Base-by-base conservation (phyloP, 2,888 invertebrate species). In the Pseudococcus jackbeardsleyi region DNA sequence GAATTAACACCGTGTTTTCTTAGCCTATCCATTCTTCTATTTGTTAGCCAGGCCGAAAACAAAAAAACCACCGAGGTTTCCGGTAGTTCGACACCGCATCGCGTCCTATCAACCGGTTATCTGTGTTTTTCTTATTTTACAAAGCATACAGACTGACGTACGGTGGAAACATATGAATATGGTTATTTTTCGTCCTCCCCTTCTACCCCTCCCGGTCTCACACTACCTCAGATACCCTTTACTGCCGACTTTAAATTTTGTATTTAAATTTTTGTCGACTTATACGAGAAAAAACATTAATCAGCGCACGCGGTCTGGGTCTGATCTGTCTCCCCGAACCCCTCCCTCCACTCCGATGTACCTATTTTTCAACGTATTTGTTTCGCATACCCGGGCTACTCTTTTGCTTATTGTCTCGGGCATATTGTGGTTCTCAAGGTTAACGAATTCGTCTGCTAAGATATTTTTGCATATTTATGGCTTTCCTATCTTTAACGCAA, bases 391-490 rank as follows among this genome's bases (percentile, higher is more conserved):
- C 68, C 68, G 68, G 68, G 68, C 68, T 68, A 68, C 68, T 68
- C 22, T 68, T 68, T 68, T 26, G 68, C 77, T 77, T 77, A 77
- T 77, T 77, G 77, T 77, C 77, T 77, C 17, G 39, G 39, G 33
- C 17, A 68, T 50, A 50, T 68, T 68, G 68, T 68, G 68, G 33
- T 77, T 39, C 39, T 77, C 77, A 77, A 77, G 77, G 77, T 77
- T 77, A 77, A 77, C 77, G 39, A 77, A 77, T 77, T 77, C 77
- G 77, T 77, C 77, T 77, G 77, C 33, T 68, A 7, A 11, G 68
- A 42, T 77, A 77, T 77, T 77, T 77, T 77, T 77, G 77, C 77
- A 77, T 77, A 77, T 77, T 77, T 77, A 77, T 77, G 77, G 77
- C 68, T 68, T 68, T 26, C 15, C n/a, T 64, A 64, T 64, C 64